Conservation (phyloP, 2,888 invertebrate species). For the Electrophaes corylata region DNA sequence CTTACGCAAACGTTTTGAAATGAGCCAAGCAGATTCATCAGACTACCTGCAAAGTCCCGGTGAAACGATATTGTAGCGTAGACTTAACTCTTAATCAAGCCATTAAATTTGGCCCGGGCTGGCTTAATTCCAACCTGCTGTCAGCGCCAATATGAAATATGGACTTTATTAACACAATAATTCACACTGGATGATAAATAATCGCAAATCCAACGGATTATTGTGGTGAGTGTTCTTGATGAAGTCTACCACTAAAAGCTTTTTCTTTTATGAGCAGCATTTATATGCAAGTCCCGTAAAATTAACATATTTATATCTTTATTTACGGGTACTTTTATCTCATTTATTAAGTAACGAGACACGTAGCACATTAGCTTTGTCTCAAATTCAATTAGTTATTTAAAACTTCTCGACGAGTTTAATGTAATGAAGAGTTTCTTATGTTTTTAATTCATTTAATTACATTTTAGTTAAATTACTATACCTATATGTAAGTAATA, state of each 20-base stretch:
- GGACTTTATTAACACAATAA: slow-evolving; percentile 36
- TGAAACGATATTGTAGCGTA: slow-evolving; percentile 50
- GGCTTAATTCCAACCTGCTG: slow-evolving; percentile 67
- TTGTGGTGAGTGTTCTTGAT: slow-evolving; percentile 18
- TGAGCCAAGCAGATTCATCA: slow-evolving; percentile 30
- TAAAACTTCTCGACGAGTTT: background rate
- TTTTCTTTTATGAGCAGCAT: slow-evolving; percentile 16
- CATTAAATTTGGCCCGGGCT: slow-evolving; percentile 65
- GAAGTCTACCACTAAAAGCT: slow-evolving; percentile 15
- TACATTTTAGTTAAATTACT: background rate
- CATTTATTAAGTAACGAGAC: slow-evolving; percentile 2
- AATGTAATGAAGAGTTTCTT: background rate
- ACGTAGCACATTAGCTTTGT: background rate
- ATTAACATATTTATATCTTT: slow-evolving; percentile 19
- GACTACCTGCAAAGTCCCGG: slow-evolving; percentile 31
- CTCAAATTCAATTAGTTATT: background rate
- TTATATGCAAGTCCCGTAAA: slow-evolving; percentile 11
- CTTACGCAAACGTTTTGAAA: slow-evolving; percentile 24
- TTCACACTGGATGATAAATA: slow-evolving; percentile 29
- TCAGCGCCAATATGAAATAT: slow-evolving; percentile 48
- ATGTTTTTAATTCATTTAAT: background rate
- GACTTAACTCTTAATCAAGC: slow-evolving; percentile 64
- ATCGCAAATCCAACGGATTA: slow-evolving; percentile 30
- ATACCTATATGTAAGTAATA: too few relatives aligned
- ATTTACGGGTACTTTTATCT: slow-evolving; percentile 8